Percentiles rank a stretch among this genome's conserved stretches.
phyloP scores from a whole-genome alignment of 2,797 vertebrate genomes.

The Fundulus diaphanus region DNA sequence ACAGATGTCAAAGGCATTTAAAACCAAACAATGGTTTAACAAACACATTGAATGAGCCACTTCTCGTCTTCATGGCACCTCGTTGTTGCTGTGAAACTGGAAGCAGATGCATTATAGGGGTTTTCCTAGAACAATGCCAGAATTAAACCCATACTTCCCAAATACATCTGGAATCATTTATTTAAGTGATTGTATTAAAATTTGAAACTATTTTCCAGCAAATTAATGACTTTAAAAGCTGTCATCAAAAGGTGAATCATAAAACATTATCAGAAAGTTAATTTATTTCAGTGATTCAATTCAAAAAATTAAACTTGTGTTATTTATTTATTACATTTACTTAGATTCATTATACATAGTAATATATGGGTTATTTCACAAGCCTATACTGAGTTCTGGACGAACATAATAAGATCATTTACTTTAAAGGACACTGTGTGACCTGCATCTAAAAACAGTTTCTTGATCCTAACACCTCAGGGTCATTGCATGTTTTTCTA shows the following conservation, averaged over 20 bases:
- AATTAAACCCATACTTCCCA: not conserved
- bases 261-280: not conserved
- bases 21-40: not conserved
- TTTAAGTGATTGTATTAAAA: not conserved
- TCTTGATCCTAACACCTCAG: not conserved
- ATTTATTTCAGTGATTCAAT: not conserved
- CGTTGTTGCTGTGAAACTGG: conserved; percentile 1
- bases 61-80: not conserved
- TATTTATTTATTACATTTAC: no score
- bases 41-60: conserved; percentile 3
- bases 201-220: not conserved
- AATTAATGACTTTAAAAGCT: not conserved
- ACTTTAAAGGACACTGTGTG: not conserved
- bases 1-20: not conserved
- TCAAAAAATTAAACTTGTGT: not conserved
- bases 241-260: not conserved
- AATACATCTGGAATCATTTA: not conserved
- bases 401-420: not conserved
- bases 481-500: not conserved
- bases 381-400: not conserved
- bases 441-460: not conserved
- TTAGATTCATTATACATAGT: not conserved
- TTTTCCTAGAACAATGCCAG: not conserved
- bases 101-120: not conserved
- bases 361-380: not conserved